phyloP scores from a whole-genome alignment of 2,113 vertebrate species.

The Neofelis nebulosa region DNA sequence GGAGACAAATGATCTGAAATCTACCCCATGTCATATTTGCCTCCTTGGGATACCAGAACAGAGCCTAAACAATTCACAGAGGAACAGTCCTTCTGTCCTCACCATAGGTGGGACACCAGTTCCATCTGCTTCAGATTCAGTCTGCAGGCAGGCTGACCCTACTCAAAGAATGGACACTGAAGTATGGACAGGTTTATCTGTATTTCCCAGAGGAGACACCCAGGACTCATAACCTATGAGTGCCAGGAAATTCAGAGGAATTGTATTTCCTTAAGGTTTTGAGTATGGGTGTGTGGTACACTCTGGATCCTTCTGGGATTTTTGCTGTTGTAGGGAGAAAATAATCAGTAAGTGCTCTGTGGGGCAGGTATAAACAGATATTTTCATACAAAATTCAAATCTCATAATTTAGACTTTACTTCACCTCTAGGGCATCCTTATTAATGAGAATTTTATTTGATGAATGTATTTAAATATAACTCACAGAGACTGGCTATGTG shows the following conservation, averaged over 20 bases:
- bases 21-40: background rate
- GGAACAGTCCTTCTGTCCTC: constrained; percentile 42
- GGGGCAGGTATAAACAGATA: background rate
- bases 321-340: background rate
- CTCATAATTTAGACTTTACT: constrained; percentile 82
- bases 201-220: constrained; percentile 67
- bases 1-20: constrained; percentile 7
- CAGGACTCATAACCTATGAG: constrained; percentile 70
- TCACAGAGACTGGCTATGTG: constrained; percentile 85
- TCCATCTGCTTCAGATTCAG: constrained; percentile 88
- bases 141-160: constrained; percentile 83
- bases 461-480: constrained; percentile 91
- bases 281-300: background rate
- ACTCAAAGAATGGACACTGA: constrained; percentile 68
- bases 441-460: constrained; percentile 21
- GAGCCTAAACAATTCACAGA: constrained; percentile 35
- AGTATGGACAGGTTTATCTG: constrained; percentile 59
- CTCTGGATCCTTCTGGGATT: background rate
- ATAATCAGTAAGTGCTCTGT: background rate
- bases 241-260: background rate
- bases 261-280: background rate
- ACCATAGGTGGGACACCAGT: constrained; percentile 31
- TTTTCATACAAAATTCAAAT: constrained; percentile 71
- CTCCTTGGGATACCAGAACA: background rate
- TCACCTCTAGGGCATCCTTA: constrained; percentile 81